Percentiles rank a stretch among this genome's conserved stretches.
Conservation (phyloP, 2,888 invertebrate species). For the Sinotaia quadrata region DNA sequence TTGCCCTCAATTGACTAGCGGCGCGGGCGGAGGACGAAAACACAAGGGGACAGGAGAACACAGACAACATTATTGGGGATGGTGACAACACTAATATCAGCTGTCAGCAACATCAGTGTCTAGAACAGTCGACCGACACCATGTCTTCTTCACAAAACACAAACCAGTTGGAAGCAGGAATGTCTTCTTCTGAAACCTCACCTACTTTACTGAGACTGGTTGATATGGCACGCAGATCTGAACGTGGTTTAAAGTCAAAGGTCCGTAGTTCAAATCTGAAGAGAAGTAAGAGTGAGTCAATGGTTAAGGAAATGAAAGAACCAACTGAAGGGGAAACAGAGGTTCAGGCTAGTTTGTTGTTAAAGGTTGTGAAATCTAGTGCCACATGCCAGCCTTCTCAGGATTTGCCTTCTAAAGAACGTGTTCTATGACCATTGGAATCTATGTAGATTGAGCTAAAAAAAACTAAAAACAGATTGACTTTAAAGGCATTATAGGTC, state of each 20-base stretch:
- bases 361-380: constrained; percentile 22
- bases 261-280: neutral
- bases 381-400: neutral
- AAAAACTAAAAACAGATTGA: neutral
- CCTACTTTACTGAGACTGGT: constrained; percentile 15
- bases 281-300: neutral
- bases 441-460: neutral
- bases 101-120: constrained; percentile 21
- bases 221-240: constrained; percentile 15
- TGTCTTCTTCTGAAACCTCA: neutral
- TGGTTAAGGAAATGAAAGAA: no score
- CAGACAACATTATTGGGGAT: constrained; percentile 5
- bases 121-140: neutral
- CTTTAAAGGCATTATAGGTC: no score
- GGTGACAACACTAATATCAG: constrained; percentile 14
- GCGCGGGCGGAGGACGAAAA: constrained; percentile 39
- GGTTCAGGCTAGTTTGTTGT: constrained; percentile 14
- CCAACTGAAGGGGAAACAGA: constrained; percentile 13
- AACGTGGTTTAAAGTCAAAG: no score
- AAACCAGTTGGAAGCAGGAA: constrained; percentile 21
- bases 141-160: neutral
- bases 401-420: constrained; percentile 24
- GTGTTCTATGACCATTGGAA: constrained; percentile 33
- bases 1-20: constrained; percentile 64
- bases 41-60: constrained; percentile 26